phyloP scores from a whole-genome alignment of 92 coral and sea anemone genomes.

The Palythoa grandiflora region DNA sequence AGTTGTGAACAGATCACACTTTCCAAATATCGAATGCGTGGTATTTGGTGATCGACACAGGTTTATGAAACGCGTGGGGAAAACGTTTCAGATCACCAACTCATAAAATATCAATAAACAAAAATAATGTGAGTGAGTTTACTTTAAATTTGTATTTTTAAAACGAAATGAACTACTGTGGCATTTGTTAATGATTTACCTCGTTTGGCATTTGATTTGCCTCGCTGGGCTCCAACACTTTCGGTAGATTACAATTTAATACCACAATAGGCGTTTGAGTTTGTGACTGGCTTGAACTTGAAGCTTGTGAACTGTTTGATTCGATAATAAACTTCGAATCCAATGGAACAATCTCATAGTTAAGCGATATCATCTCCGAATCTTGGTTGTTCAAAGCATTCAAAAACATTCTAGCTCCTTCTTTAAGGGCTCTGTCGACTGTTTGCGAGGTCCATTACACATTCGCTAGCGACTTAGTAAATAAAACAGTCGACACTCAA shows the following conservation, averaged over 20 bases:
- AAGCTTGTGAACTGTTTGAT: conserved; percentile 29
- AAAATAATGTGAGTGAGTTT: conserved; percentile 16
- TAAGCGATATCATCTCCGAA: conserved; percentile 28
- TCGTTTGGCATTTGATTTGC: conserved; percentile 9
- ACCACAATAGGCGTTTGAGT: conserved; percentile 20
- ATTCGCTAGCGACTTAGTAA: conserved; percentile 9
- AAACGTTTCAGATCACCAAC: conserved; percentile 13
- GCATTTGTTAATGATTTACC: neutral
- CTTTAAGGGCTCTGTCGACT: conserved; percentile 18
- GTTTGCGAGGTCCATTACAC: conserved; percentile 35
- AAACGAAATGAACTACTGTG: conserved; percentile 24
- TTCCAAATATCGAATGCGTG: conserved; percentile 13
- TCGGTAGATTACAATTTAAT: conserved; percentile 10
- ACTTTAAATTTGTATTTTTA: neutral
- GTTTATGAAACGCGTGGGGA: conserved; percentile 4
- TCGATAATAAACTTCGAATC: conserved; percentile 26
- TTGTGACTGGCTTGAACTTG: conserved; percentile 28
- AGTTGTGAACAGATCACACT: conserved; percentile 28
- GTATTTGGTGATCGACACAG: conserved; percentile 8
- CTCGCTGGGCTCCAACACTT: conserved; percentile 26
- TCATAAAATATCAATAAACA: conserved; percentile 22
- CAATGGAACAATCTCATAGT: conserved; percentile 10
- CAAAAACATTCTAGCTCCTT: conserved; percentile 40
- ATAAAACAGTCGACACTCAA: conserved; percentile 25
- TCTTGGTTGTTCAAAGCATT: conserved; percentile 35